phyloP scores from a whole-genome alignment of 2,797 vertebrate species.

The Platalea minor region DNA sequence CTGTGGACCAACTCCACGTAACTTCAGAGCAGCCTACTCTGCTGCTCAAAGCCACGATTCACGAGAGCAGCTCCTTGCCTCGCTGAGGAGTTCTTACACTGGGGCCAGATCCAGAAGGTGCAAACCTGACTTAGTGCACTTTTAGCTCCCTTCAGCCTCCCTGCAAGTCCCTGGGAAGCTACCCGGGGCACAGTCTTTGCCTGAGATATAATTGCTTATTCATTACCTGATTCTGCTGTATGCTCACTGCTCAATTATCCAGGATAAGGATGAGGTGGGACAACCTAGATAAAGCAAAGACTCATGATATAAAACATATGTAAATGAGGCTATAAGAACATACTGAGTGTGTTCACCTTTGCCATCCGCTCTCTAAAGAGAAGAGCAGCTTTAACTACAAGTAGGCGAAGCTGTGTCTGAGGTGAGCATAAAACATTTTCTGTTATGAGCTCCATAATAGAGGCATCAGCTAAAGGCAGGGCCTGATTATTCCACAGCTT shows the following conservation, averaged over 20 bases:
- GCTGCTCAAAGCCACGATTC: neutral
- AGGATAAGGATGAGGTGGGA: neutral
- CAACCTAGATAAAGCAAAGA: neutral
- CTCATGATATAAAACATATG: neutral
- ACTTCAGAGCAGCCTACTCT: neutral
- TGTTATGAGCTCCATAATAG: neutral
- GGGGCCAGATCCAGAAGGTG: neutral
- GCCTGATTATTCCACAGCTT: neutral
- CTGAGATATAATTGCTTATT: neutral
- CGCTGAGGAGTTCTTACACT: neutral
- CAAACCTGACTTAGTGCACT: neutral
- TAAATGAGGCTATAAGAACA: neutral
- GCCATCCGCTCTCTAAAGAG: neutral
- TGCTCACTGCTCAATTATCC: neutral
- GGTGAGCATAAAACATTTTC: neutral
- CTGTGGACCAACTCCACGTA: neutral
- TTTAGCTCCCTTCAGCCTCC: neutral
- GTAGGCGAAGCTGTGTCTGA: neutral
- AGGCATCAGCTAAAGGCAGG: neutral
- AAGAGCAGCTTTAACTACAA: neutral
- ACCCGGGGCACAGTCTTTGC: neutral
- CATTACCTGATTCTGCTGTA: neutral
- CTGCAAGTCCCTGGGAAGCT: neutral
- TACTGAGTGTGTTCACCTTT: neutral
- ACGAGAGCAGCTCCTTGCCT: accelerated